These are phyloP conservation scores for Pemphigus obesinymphae DNA, from an alignment of 1,140 invertebrate species.

Conservation along the genomic window DNA sequence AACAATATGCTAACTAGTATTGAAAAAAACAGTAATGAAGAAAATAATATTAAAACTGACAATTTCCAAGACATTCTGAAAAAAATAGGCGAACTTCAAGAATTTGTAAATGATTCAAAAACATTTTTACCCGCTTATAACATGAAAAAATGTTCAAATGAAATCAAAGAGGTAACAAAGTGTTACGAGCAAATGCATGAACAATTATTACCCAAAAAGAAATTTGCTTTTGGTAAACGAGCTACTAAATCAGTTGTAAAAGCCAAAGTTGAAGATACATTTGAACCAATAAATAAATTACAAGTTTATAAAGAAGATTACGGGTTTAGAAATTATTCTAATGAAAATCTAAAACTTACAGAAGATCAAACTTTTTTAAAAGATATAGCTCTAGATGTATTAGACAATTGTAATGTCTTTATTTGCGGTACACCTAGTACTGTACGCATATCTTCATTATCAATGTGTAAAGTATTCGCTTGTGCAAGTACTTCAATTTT, in stretches of 20 bases:
- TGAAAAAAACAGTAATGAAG: slow-evolving; percentile 1
- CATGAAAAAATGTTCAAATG: slow-evolving; percentile 19
- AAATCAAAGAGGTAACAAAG: neutral
- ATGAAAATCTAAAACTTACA: neutral
- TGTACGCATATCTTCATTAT: neutral
- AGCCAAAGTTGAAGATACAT: neutral
- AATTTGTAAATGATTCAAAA: slow-evolving; percentile 17
- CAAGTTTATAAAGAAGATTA: slow-evolving; percentile 24
- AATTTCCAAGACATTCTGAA: neutral
- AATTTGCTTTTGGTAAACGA: slow-evolving; percentile 35
- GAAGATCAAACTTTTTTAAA: slow-evolving; percentile 13
- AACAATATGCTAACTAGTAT: slow-evolving; percentile 6
- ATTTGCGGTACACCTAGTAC: slow-evolving; percentile 30
- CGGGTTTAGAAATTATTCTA: slow-evolving; percentile 19
- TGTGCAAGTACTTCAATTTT: slow-evolving; percentile 37
- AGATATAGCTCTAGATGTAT: slow-evolving; percentile 12
- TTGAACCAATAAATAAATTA: neutral
- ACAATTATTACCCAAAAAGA: slow-evolving; percentile 14
- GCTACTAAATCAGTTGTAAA: neutral
- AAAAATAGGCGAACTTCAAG: slow-evolving; percentile 33
- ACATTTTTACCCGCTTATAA: slow-evolving; percentile 21
- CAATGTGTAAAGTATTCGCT: slow-evolving; percentile 2
- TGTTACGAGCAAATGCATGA: slow-evolving; percentile 19
- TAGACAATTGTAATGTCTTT: slow-evolving; percentile 9
- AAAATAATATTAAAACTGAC: neutral